Conservation (phyloP, 1,140 invertebrate species). For the Phocides pigmalion region DNA sequence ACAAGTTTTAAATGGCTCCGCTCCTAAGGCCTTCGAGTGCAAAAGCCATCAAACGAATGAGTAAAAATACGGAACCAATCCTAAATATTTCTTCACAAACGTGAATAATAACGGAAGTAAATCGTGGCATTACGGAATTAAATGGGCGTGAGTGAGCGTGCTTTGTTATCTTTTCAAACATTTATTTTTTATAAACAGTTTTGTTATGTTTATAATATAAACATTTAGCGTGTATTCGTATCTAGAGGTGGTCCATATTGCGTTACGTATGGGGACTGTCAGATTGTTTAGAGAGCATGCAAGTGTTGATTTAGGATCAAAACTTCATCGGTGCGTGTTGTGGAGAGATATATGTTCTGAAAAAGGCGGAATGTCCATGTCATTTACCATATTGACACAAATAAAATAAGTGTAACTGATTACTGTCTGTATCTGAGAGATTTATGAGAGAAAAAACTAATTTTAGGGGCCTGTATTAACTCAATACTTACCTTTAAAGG, state of each 20-base stretch:
- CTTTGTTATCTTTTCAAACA: background rate
- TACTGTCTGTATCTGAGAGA: too few relatives aligned
- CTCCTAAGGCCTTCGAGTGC: too few relatives aligned
- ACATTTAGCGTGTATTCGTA: background rate
- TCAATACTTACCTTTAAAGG: too few relatives aligned
- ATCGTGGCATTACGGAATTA: background rate
- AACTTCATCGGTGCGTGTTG: background rate
- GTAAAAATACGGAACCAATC: too few relatives aligned
- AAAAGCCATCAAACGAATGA: too few relatives aligned
- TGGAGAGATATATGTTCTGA: too few relatives aligned
- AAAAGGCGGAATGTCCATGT: too few relatives aligned
- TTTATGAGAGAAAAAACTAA: too few relatives aligned
- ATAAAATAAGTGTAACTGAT: too few relatives aligned
- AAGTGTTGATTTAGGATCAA: background rate
- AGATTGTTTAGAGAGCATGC: background rate
- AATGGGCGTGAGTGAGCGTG: background rate
- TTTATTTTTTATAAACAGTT: background rate
- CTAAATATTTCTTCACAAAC: background rate
- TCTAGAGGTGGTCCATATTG: background rate
- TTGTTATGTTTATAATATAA: background rate
- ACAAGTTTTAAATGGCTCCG: too few relatives aligned
- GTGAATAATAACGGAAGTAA: background rate
- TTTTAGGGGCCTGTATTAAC: too few relatives aligned
- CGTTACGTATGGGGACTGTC: background rate
- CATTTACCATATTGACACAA: too few relatives aligned